phyloP scores from a whole-genome alignment of 2,113 vertebrate genomes.

The Coptodon bakossiorum region DNA sequence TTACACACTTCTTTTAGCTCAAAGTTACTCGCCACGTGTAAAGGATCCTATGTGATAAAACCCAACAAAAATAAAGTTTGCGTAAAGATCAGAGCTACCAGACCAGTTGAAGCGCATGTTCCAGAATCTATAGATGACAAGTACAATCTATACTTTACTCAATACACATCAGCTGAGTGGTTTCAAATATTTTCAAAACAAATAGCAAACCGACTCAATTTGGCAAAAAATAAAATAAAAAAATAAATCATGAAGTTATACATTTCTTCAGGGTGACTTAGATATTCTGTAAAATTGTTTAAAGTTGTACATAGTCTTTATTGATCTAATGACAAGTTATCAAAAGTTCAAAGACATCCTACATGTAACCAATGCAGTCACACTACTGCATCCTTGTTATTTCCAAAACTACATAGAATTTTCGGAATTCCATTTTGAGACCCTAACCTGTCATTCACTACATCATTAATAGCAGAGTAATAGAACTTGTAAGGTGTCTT shows the following conservation, averaged over 20 bases:
- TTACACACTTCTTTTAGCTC: background rate
- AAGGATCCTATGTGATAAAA: background rate
- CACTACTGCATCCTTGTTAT: background rate
- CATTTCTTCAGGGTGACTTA: background rate
- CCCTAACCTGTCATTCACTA: background rate
- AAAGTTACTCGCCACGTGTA: background rate
- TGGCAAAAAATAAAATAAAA: background rate
- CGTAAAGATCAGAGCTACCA: background rate
- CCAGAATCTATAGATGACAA: background rate
- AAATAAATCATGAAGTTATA: background rate
- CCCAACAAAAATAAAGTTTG: background rate
- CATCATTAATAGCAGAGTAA: background rate
- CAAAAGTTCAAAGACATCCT: background rate
- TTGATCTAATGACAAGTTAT: background rate
- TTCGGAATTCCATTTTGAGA: background rate
- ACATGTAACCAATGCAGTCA: background rate
- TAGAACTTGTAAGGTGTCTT: background rate
- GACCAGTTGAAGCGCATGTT: background rate
- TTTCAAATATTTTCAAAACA: background rate
- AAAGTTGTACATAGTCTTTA: background rate
- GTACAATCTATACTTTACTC: background rate
- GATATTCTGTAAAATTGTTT: background rate
- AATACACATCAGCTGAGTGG: background rate
- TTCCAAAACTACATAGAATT: background rate
- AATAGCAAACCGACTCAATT: background rate